Percentiles rank a stretch among this genome's conserved stretches.
Conservation (phyloP, 2,113 vertebrate species). For the Amazona guildingii region DNA sequence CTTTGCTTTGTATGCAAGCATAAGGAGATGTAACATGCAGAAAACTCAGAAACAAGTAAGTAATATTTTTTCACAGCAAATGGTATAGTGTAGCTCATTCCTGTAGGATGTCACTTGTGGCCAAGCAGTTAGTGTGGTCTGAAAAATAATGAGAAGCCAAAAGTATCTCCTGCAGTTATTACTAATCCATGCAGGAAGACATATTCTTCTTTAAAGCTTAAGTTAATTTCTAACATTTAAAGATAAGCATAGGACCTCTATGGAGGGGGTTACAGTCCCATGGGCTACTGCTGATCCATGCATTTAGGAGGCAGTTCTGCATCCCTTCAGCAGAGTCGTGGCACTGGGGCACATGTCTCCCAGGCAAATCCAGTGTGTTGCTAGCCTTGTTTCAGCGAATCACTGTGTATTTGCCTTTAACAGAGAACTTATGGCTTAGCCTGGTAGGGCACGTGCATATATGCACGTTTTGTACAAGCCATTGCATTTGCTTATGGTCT, state of each 20-base stretch:
- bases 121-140: neutral
- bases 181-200: neutral
- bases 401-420: neutral
- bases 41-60: neutral
- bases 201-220: neutral
- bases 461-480: constrained; percentile 19
- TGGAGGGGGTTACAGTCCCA: neutral
- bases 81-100: neutral
- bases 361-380: neutral
- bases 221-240: neutral
- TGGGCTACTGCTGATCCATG: neutral
- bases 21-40: neutral
- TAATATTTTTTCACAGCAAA: neutral
- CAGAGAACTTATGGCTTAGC: neutral
- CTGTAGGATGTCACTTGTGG: neutral
- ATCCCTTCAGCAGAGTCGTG: neutral
- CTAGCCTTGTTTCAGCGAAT: neutral
- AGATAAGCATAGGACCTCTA: neutral
- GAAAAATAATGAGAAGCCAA: neutral
- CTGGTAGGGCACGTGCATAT: neutral
- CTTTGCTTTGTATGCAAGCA: neutral
- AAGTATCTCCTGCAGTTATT: neutral
- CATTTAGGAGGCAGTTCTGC: neutral
- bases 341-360: neutral
- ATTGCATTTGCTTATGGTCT: neutral